A percentile compares a stretch with the other conserved stretches of the same genome.
These are phyloP conservation scores for Patella caerulea DNA, from an alignment of 2,888 invertebrate genomes.

Conservation along the genomic window DNA sequence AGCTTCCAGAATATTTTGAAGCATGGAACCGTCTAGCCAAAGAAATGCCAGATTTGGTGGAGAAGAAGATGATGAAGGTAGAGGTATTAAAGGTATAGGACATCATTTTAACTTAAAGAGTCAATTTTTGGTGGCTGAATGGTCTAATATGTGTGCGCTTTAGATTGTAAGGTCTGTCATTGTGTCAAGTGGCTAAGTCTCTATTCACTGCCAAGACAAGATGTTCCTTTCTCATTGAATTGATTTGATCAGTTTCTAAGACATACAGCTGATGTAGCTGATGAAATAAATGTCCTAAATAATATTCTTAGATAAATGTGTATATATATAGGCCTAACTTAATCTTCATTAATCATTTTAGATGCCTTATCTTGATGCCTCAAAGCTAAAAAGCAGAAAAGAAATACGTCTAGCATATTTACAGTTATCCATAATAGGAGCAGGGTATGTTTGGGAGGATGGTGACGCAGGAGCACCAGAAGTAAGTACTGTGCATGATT, in stretches of 20 bases:
- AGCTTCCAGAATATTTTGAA: conserved; percentile 54
- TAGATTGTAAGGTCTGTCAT: no score
- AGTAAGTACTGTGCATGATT: conserved; percentile 37
- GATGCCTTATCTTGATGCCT: conserved; percentile 55
- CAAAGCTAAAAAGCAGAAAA: conserved; percentile 42
- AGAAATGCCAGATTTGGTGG: conserved; percentile 44
- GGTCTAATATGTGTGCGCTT: no score
- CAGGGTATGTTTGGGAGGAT: conserved; percentile 66
- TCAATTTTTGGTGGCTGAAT: no score
- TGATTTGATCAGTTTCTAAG: background rate
- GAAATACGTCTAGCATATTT: conserved; percentile 59
- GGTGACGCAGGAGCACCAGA: conserved; percentile 60
- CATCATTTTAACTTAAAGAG: no score
- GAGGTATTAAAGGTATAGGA: conserved; percentile 46
- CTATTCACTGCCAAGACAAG: background rate
- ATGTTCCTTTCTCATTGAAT: background rate
- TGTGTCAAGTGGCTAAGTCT: background rate
- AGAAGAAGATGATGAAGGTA: conserved; percentile 40
- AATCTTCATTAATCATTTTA: conserved; percentile 28
- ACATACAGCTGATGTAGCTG: no score
- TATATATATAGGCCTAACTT: no score
- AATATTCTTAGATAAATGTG: background rate
- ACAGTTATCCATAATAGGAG: conserved; percentile 54
- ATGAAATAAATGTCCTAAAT: background rate
- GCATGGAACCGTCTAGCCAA: conserved; percentile 54